These are phyloP conservation scores for Ascaphus truei DNA, from an alignment of 2,113 vertebrate species.

Conservation along the genomic window DNA sequence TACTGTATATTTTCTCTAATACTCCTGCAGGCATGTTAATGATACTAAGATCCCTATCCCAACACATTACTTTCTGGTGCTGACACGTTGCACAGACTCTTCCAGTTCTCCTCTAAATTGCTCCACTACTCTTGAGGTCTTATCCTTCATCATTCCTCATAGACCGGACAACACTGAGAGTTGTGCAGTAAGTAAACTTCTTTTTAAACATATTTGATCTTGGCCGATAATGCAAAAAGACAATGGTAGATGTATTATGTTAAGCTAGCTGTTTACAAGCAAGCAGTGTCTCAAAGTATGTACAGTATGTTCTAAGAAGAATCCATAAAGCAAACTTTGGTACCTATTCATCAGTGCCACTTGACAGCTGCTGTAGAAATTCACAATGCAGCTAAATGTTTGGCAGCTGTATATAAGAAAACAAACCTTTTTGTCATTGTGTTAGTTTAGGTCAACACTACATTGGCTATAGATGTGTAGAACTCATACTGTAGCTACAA, in stretches of 20 bases:
- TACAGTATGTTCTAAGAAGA: too few species aligned
- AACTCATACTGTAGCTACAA: too few species aligned
- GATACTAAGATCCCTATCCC: slow-evolving; percentile 63
- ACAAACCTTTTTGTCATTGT: too few species aligned
- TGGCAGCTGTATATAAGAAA: too few species aligned
- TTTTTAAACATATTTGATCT: background rate
- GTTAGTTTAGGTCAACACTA: too few species aligned
- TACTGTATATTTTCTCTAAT: slow-evolving; percentile 12
- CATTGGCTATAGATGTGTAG: too few species aligned
- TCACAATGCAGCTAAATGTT: too few species aligned
- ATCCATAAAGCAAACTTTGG: background rate
- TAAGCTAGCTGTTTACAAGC: background rate
- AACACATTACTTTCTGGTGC: slow-evolving; percentile 87
- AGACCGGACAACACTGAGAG: slow-evolving; percentile 77
- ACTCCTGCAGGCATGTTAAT: slow-evolving; percentile 55
- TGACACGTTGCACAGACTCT: slow-evolving; percentile 77
- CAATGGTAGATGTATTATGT: background rate
- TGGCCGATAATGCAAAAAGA: background rate
- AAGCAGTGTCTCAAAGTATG: too few species aligned
- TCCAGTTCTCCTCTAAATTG: slow-evolving; percentile 59
- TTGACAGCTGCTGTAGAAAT: too few species aligned
- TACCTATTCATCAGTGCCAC: too few species aligned
- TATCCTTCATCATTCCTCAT: slow-evolving; percentile 85
- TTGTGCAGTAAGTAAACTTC: slow-evolving; percentile 77
- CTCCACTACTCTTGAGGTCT: slow-evolving; percentile 55